Base-by-base conservation (phyloP, 2,888 invertebrate genomes). In the Cryptus armator region DNA sequence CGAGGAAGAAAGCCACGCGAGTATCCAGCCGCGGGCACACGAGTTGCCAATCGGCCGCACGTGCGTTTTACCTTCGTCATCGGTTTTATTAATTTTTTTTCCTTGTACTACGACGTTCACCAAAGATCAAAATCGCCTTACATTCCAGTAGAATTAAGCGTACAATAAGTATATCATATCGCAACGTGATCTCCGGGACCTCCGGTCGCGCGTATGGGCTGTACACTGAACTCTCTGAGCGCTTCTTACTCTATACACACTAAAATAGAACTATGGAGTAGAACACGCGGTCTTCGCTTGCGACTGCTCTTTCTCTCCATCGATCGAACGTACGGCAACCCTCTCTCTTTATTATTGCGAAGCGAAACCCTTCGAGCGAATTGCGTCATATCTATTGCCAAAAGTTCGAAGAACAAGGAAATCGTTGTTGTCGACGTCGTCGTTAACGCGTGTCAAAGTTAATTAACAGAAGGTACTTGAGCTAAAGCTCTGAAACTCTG, bases 201-300 rank as follows among this genome's bases (percentile, higher is more conserved):
- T 16, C 7, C 0, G 12, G 24, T 24, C 24, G 56, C 56, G 56
- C 24, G 56, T 56, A 24, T 46, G 44, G 24, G 14, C 37, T 14
- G 32, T 37, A 29, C 32, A 9, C 53, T 6, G 37, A 16, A 29
- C 51, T 32, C 16, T 48, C 16, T 9, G 16, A 70, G 51, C 16
- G 70, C 10, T 16, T 51, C 32, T 70, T 4, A 51, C 70, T 51
- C 70, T 32, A 1, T 37, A 37, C 56, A 24, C 56, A 24, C 51
- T 0, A 32, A 71, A 71, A 71, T 71, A 71, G 53, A 71, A 53
- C 19, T 24, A 32, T 32, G 51, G 37, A 16, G 12, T 16, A 53
- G 14, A 24, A 6, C 29, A 5, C 68, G 48, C 24, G 0, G 48
- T 37, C n/a, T 48, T 4, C 32, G 37, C 24, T 70, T 10, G 10